phyloP scores from a whole-genome alignment of 2,113 vertebrate species.

The Tursiops truncatus region DNA sequence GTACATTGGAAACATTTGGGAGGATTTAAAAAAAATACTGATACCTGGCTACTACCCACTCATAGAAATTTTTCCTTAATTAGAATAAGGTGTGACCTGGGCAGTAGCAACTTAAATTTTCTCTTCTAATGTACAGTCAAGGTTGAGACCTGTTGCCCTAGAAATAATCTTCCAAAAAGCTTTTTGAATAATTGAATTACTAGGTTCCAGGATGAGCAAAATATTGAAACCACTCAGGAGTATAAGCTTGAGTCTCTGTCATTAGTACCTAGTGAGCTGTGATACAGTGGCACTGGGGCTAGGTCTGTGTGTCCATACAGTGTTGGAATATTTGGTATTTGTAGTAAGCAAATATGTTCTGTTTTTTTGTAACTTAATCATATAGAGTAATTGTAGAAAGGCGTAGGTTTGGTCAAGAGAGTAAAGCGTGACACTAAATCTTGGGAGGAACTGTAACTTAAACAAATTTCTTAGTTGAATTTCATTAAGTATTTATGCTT shows the following conservation, averaged over 20 bases:
- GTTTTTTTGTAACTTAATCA: neutral
- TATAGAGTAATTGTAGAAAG: neutral
- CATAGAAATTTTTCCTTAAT: neutral
- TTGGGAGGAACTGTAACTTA: neutral
- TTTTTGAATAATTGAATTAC: conserved; percentile 34
- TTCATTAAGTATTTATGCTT: neutral
- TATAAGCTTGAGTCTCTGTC: neutral
- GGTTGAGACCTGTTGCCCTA: neutral
- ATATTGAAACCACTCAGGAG: neutral
- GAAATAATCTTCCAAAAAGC: neutral
- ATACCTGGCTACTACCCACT: neutral
- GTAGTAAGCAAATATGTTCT: neutral
- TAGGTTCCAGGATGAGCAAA: conserved; percentile 7
- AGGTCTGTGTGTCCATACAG: neutral
- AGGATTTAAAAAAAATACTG: neutral
- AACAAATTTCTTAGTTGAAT: neutral
- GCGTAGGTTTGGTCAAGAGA: neutral
- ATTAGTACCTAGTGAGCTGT: neutral
- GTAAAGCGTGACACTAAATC: neutral
- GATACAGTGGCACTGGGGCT: neutral
- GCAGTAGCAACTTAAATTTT: neutral
- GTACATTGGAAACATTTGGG: neutral
- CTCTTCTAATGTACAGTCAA: neutral
- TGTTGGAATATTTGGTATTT: conserved; percentile 24
- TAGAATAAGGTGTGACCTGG: neutral